Evolutionary conservation across 2,888 invertebrate species (phyloP), one percentile per base, ranked within the genome.

Genomic region (Sisyra terminalis): DNA sequence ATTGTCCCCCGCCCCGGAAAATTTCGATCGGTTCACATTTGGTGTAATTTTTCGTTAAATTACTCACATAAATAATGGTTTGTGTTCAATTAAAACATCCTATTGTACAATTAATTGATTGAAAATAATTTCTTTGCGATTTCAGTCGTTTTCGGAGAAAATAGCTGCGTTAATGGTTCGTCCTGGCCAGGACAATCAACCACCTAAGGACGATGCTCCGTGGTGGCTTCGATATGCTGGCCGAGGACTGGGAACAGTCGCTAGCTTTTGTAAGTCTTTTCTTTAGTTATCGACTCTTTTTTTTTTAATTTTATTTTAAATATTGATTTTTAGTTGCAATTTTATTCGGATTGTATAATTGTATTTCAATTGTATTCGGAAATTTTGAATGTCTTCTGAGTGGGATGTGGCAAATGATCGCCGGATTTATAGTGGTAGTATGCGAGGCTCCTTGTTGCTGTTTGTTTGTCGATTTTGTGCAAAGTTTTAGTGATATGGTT

Each of bases 361-460:
- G 80, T 57, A 59, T 77, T 5, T 66, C 75, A 39, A 75, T 89
- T 49, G 54, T 83, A 29, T 49, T 75, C 1, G 66, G 72, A 31
- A 59, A 75, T 50, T 67, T 82, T 36, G 47, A 55, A 34, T 83
- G 85, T 59, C 66, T 89, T 44, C 63, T 89, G 39, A 74, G 78
- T 41, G 89, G 88, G 47, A 74, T 88, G 54, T 78, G 83, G 74
- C 86, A 87, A 70, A 85, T 90, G 77, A 55, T 90, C 47, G 78
- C 85, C 47, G 96, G 93, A 32, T 90, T 96, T 64, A 56, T 87
- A 47, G 78, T 89, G 46, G 71, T 93, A 51, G 77, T 84, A 36
- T 74, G 94, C 54, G 97, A 97, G 66, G 94, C 96, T 32, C 97
- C 97, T 0, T 96, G 89, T 61, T 96, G 94, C 66, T 97, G 94